These are phyloP conservation scores for Mesocentrotus franciscanus DNA, from an alignment of 53 echinoderm and acorn worm species.

Conservation along the genomic window DNA sequence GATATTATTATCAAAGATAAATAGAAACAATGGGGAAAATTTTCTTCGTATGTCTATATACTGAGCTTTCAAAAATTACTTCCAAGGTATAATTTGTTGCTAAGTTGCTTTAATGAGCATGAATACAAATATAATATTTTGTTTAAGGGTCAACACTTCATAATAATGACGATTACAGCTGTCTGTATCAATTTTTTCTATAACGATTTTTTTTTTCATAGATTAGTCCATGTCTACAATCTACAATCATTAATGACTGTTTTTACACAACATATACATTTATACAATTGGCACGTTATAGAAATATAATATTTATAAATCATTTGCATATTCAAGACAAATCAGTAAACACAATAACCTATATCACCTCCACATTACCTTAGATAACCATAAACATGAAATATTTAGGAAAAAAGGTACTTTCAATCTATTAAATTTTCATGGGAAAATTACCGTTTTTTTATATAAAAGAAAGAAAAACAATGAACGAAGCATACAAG, in stretches of 20 bases:
- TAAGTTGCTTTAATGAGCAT: too few relatives aligned
- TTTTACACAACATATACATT: slow-evolving; percentile 29
- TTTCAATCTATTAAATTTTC: neutral
- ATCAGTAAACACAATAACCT: neutral
- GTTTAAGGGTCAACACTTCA: too few relatives aligned
- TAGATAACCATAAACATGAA: neutral
- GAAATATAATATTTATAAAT: slow-evolving; percentile 42
- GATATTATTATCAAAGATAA: too few relatives aligned
- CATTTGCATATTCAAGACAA: slow-evolving; percentile 28
- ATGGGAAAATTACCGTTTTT: neutral
- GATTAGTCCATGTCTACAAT: slow-evolving; percentile 19
- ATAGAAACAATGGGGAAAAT: too few relatives aligned
- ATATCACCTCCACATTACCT: neutral
- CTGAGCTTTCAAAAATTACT: too few relatives aligned
- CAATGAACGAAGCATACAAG: neutral
- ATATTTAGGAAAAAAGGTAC: neutral
- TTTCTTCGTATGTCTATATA: too few relatives aligned
- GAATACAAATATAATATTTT: too few relatives aligned
- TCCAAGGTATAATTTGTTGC: too few relatives aligned
- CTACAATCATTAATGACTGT: neutral
- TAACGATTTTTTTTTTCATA: neutral
- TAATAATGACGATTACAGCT: neutral
- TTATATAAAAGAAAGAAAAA: neutral
- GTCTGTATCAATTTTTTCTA: neutral
- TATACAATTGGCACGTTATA: slow-evolving; percentile 54